A percentile compares a stretch with the other conserved stretches of the same genome.
These are phyloP conservation scores for Hyperoplus lanceolatus DNA, from an alignment of 2,797 vertebrate species.

Conservation along the genomic window DNA sequence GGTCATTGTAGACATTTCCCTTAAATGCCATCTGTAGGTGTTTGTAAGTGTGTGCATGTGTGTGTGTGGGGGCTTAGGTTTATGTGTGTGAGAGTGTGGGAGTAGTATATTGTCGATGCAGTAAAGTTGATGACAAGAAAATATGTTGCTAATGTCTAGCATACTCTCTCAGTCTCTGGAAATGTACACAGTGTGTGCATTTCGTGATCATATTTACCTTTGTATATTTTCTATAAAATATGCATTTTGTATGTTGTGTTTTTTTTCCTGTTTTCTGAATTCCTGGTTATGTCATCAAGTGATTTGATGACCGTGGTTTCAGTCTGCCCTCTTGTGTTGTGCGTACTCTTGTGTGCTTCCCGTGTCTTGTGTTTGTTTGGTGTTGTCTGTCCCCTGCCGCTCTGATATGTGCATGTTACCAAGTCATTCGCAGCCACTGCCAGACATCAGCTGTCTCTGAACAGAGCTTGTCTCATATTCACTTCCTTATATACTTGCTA, in stretches of 20 bases:
- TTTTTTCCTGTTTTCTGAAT: constrained; percentile 34
- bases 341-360: constrained; percentile 37
- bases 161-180: constrained; percentile 55
- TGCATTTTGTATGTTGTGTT: constrained; percentile 47
- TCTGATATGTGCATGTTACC: constrained; percentile 57
- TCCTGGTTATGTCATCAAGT: constrained; percentile 46
- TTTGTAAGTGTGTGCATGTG: constrained; percentile 25
- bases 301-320: constrained; percentile 46
- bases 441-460: constrained; percentile 43
- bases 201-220: constrained; percentile 38
- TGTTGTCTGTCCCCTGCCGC: constrained; percentile 30
- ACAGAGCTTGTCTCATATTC: constrained; percentile 30
- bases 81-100: not conserved
- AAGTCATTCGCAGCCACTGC: constrained; percentile 43
- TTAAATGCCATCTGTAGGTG: constrained; percentile 45
- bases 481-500: constrained; percentile 24
- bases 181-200: constrained; percentile 72
- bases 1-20: constrained; percentile 39
- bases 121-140: constrained; percentile 13
- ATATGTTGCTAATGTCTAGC: constrained; percentile 30
- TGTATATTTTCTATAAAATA: constrained; percentile 45
- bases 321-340: constrained; percentile 46
- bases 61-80: not conserved
- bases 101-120: not conserved
- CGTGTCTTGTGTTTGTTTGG: constrained; percentile 56